phyloP scores from a whole-genome alignment of 2,113 vertebrate genomes.

The Acanthochromis polyacanthus region DNA sequence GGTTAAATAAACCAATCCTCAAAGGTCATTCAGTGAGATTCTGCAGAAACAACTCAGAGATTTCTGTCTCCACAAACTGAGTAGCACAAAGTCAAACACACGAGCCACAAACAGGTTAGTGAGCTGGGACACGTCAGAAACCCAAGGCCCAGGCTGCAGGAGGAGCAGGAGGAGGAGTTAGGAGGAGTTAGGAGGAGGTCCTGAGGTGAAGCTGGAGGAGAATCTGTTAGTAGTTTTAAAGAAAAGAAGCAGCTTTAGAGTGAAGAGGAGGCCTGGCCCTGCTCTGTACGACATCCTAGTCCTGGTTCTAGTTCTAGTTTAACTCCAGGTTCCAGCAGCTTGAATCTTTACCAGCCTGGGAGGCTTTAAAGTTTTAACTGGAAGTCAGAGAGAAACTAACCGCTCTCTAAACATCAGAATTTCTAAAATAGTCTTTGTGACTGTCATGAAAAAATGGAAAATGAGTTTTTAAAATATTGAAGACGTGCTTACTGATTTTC shows the following conservation, averaged over 20 bases:
- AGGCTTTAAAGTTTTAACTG: too few species aligned
- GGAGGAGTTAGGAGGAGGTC: slow-evolving; percentile 8
- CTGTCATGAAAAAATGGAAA: too few species aligned
- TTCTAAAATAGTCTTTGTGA: too few species aligned
- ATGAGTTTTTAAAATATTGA: too few species aligned
- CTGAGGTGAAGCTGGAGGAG: slow-evolving; percentile 8
- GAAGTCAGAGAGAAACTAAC: too few species aligned
- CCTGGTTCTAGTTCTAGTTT: too few species aligned
- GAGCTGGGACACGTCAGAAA: slow-evolving; percentile 8
- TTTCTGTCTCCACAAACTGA: not conserved
- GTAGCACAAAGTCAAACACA: not conserved
- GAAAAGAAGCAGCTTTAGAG: slow-evolving; percentile 1
- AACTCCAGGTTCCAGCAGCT: too few species aligned
- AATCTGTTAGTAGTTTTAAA: slow-evolving; percentile 13
- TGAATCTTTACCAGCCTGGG: too few species aligned
- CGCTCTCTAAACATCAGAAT: too few species aligned
- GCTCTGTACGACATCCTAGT: too few species aligned
- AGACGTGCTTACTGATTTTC: too few species aligned
- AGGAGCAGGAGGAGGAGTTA: slow-evolving; percentile 5
- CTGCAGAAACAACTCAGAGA: not conserved
- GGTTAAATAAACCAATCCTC: too few species aligned
- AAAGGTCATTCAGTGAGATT: slow-evolving; percentile 3
- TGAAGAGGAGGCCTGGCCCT: not conserved
- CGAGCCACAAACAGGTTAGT: not conserved
- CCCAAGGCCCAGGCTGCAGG: slow-evolving; percentile 10